phyloP scores from a whole-genome alignment of 2,113 vertebrate genomes.

The Nesospiza acunhae region DNA sequence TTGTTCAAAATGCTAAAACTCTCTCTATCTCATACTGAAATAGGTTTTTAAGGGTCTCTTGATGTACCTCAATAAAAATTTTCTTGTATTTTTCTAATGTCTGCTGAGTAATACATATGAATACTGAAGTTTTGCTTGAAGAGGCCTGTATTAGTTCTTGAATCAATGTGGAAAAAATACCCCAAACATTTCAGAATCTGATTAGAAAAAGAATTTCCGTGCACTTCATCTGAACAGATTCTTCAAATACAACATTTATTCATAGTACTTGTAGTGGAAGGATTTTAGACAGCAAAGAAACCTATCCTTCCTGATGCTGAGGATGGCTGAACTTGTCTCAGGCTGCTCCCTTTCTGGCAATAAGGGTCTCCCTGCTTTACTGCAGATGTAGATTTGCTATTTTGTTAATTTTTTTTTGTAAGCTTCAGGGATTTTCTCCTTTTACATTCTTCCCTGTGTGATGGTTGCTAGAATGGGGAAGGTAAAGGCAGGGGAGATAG shows the following conservation, averaged over 20 bases:
- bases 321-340: neutral
- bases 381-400: neutral
- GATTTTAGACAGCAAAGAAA: neutral
- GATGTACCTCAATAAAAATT: neutral
- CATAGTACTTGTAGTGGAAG: neutral
- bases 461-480: neutral
- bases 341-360: neutral
- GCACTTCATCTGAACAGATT: neutral
- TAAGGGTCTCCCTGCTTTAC: neutral
- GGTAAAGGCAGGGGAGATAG: neutral
- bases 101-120: neutral
- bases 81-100: neutral
- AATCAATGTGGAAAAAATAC: neutral
- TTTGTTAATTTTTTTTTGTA: neutral
- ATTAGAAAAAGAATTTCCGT: neutral
- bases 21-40: neutral
- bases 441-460: neutral
- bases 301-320: neutral
- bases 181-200: neutral
- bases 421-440: neutral
- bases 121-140: neutral
- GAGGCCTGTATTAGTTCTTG: neutral
- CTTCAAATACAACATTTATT: neutral
- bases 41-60: neutral
- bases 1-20: slow-evolving; percentile 38